Conservation (phyloP, 2,113 vertebrate genomes). For the Notothenia coriiceps region DNA sequence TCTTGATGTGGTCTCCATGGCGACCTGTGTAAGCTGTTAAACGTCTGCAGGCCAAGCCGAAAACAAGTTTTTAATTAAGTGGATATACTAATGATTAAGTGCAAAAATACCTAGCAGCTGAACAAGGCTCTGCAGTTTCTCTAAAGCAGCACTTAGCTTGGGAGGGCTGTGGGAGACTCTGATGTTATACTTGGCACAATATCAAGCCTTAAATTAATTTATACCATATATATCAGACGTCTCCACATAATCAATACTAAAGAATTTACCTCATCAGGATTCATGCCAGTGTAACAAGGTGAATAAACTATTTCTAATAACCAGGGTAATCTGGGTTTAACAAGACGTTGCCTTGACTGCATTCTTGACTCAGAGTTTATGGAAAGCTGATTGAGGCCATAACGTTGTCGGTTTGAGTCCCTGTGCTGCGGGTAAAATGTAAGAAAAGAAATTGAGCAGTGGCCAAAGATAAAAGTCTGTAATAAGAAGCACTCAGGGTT, state of each 20-base stretch:
- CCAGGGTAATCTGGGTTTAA: slow-evolving; percentile 16
- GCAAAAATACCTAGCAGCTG: slow-evolving; percentile 39
- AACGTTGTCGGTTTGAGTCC: slow-evolving; percentile 20
- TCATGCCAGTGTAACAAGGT: slow-evolving; percentile 14
- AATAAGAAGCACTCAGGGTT: slow-evolving; percentile 23
- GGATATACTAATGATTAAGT: slow-evolving; percentile 56
- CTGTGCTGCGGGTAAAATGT: slow-evolving; percentile 1
- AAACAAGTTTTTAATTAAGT: slow-evolving; percentile 55
- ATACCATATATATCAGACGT: slow-evolving; percentile 43
- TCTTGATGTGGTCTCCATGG: slow-evolving; percentile 55
- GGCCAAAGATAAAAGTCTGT: slow-evolving; percentile 16
- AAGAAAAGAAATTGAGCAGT: neutral
- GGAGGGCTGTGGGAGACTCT: slow-evolving; percentile 41
- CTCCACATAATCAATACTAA: slow-evolving; percentile 47
- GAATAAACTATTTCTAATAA: slow-evolving; percentile 27
- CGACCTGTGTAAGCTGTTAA: slow-evolving; percentile 15
- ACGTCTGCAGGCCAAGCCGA: slow-evolving; percentile 46
- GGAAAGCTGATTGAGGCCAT: slow-evolving; percentile 12
- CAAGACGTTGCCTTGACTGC: slow-evolving; percentile 9
- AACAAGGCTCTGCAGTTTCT: slow-evolving; percentile 5
- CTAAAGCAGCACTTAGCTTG: slow-evolving; percentile 25
- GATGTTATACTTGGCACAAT: slow-evolving; percentile 16
- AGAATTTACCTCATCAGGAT: slow-evolving; percentile 31
- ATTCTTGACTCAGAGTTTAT: slow-evolving; percentile 8
- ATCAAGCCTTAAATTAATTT: slow-evolving; percentile 35